Base-by-base conservation (phyloP, 2,888 invertebrate genomes). In the Podotricha telesiphe region DNA sequence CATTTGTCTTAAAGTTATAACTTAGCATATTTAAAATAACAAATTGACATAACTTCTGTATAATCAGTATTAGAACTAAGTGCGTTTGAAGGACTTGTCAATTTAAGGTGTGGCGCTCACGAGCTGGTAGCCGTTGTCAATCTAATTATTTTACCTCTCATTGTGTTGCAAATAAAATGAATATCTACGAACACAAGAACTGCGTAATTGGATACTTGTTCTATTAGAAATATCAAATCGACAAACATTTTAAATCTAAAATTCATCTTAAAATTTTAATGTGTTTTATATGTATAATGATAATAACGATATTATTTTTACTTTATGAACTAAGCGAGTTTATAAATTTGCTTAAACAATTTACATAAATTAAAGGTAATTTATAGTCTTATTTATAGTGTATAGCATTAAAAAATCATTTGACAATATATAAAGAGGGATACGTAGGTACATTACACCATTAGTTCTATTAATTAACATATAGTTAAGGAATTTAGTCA, bases 101-200 rank as follows among this genome's bases (percentile, higher is more conserved):
- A 83, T 82, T 78, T 79, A 82, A 86, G 91, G 91, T 79, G 91
- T 84, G 91, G 87, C 89, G 79, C 82, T 88, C 91, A 91, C 91
- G 91, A 87, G 79, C 80, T 65, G 51, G 76, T 79, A 78, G 78
- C 78, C 55, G 68, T 37, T 73, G 71, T 74, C 73, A 67, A 77
- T 74, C 71, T 77, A 70, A 80, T 73, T 72, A 73, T 72, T 83
- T 86, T 83, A 82, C 82, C 82, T 83, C 80, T 84, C 81, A 73
- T 76, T 72, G 74, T 70, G 67, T 65, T 69, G 70, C 68, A 69
- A 66, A 59, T 62, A 68, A 59, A 73, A 72, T 63, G 63, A 65
- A 61, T 68, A 61, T 53, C 65, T 70, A 37, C 63, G 48, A 13
- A 55, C 55, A 11, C 55, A 55, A 70, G 62, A 64, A 58, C 63